Base-by-base conservation (phyloP, 2,888 invertebrate species). In the Cryptocephalus moraei region DNA sequence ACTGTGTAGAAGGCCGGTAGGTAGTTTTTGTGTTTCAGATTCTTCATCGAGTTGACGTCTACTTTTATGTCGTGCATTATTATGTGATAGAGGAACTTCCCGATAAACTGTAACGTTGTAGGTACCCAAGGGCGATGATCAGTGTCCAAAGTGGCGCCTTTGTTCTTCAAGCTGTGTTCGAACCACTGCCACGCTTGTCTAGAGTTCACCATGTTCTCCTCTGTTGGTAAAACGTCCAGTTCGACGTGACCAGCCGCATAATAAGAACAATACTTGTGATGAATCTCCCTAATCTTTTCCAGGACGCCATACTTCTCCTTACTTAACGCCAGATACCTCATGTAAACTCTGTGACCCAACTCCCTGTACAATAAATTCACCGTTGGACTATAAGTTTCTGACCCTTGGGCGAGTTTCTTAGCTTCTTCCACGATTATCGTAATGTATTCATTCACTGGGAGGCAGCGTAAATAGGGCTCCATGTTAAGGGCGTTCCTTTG, bases 41-140 rank as follows among this genome's bases (percentile, higher is more conserved):
- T 80, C 0, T 77, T 77, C 70, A 86, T 75, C 53, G 81, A 74
- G 62, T 86, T 85, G 1, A 82, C 76, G 66, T 91, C 82, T 43
- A 94, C 80, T 72, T 91, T 90, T 8, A 92, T 74, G 64, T 92
- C 90, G 46, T 86, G 81, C 63, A 92, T 78, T 10, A 94, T 81
- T 40, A 94, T 87, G 56, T 87, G 84, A 65, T 90, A 92, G 0
- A 95, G 73, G 68, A 92, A 90, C 60, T 84, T 84, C 36, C 94
- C 94, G 42, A 94, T 73, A 39, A 76, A 78, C 43, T 71, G 67
- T 9, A 82, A 66, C 41, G 84, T 76, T 49, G 78, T 75, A 9
- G 73, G 65, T 0, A 85, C 82, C 91, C 91, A 91, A 0, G 72
- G 65, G 9, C 74, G 71, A 53, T 82, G 68, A 43, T 65, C 66